phyloP scores from a whole-genome alignment of 2,797 vertebrate genomes.

The Momotus momota region DNA sequence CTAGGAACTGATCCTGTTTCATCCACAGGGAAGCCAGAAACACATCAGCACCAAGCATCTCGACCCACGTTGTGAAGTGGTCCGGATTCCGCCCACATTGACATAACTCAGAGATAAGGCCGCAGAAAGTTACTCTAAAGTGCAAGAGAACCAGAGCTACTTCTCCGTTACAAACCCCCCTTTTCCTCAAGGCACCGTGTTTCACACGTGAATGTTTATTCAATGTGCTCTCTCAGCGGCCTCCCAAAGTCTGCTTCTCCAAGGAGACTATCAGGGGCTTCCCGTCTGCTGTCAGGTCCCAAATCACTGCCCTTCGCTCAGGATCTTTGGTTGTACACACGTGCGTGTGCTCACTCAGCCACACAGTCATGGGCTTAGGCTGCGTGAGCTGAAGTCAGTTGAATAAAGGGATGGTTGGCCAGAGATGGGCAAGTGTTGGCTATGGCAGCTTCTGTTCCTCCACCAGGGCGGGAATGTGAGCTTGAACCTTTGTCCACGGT shows the following conservation, averaged over 20 bases:
- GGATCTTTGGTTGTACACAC: background rate
- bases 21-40: background rate
- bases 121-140: conserved; percentile 10
- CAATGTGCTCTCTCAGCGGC: background rate
- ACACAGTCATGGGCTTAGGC: background rate
- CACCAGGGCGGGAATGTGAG: background rate
- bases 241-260: background rate
- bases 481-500: background rate
- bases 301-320: background rate
- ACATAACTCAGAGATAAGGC: conserved; percentile 1
- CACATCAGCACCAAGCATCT: background rate
- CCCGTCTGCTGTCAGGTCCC: background rate
- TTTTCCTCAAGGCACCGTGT: background rate
- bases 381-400: background rate
- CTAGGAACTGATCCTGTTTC: background rate
- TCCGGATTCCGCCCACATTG: background rate
- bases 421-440: background rate
- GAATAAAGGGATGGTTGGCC: background rate
- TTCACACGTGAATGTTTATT: background rate
- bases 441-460: background rate
- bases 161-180: background rate
- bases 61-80: accelerated
- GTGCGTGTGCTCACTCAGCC: background rate
- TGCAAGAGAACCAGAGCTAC: background rate
- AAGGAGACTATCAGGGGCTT: background rate